phyloP scores from a whole-genome alignment of 2,888 invertebrate genomes.

The Sinotaia quadrata region DNA sequence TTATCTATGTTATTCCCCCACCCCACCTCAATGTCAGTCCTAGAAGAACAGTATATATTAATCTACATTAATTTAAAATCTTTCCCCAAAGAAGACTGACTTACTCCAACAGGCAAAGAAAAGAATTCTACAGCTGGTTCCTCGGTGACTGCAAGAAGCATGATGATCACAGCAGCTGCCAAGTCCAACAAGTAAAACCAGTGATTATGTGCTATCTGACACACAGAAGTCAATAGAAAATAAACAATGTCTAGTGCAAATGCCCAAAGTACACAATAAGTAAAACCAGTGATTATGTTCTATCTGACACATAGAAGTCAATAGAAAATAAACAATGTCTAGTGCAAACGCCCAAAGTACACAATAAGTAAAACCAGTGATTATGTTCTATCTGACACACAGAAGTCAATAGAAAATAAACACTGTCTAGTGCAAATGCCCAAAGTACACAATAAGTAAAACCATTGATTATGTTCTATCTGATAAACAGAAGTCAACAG shows the following conservation, averaged over 20 bases:
- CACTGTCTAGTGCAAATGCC: too few species aligned
- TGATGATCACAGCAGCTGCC: conserved; percentile 81
- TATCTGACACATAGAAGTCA: conserved; percentile 67
- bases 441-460: not conserved
- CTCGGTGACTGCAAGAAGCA: conserved; percentile 85
- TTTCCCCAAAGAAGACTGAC: too few species aligned
- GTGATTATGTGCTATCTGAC: conserved; percentile 83
- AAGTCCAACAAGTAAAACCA: conserved; percentile 90
- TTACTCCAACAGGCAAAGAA: conserved; percentile 75
- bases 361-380: not conserved
- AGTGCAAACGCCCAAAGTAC: conserved; percentile 80
- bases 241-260: conserved; percentile 80
- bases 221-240: not conserved
- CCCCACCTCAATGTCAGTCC: too few species aligned
- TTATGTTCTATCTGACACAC: too few species aligned
- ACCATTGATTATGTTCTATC: not conserved
- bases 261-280: conserved; percentile 84
- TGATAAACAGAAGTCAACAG: too few species aligned
- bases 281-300: conserved; percentile 92
- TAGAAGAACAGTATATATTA: too few species aligned
- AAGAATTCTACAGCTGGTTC: conserved; percentile 85
- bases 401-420: too few species aligned
- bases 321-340: conserved; percentile 66
- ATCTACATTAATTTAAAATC: too few species aligned
- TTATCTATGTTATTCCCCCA: too few species aligned